Evolutionary conservation across 2,797 vertebrate genomes (phyloP), one percentile per base, ranked within the genome.

Genomic region (Lepilemur septentrionalis): DNA sequence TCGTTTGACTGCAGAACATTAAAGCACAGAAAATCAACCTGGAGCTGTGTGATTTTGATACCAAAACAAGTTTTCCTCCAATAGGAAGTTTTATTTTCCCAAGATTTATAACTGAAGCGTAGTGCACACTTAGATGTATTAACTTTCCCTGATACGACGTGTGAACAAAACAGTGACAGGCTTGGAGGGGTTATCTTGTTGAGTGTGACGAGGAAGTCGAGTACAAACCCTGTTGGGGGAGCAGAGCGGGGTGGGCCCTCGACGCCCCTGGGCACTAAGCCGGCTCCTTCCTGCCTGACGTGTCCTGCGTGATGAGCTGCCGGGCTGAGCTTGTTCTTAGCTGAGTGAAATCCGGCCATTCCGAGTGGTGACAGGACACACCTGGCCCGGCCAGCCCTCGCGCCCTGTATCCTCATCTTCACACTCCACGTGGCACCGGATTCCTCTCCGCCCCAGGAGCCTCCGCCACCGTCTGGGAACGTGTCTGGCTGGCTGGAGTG

Each of bases 1-100:
- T 94, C 75, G 38, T 76, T 50, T 94, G 96, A n/a, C 57, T 35
- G 46, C 61, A 89, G 73, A 94, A 94, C 94, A 98, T 97, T 97
- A 97, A 95, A 97, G 92, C 89, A 93, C 52, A 89, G 52, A 96
- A 97, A 72, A 35, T 12, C 50, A 55, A 13, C 94, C 82, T 83
- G 90, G 82, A 50, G 43, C 97, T 18, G 43, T 41, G 70, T 89
- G 82, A 12, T 88, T 43, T 75, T 96, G 69, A 82, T 91, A 52
- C 80, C 63, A 55, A 11, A 79, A 10, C 38, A n/a, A 41, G 18
- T 69, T 78, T 67, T 65, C 35, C 28, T 89, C 2, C 13, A 12
- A 1, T 20, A 30, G 48, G 48, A 65, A 85, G 38, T n/a, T 35
- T 55, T 28, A 4, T 46, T 76, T 80, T 65, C 46, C 67, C 30